Evolutionary conservation across 1,140 invertebrate genomes (phyloP).

Genomic region (Pissodes strobi): DNA sequence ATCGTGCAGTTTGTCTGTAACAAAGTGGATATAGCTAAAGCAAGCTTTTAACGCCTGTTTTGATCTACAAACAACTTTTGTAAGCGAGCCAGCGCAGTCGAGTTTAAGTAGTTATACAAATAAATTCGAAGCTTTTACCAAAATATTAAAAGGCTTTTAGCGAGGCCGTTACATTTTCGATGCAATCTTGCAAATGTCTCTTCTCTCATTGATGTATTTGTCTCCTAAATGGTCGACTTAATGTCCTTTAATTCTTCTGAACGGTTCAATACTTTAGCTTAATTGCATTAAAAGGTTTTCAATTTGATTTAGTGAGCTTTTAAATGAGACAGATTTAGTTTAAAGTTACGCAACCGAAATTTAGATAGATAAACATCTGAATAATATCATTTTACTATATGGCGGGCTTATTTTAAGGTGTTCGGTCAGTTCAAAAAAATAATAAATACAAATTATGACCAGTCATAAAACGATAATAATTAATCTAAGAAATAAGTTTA

Average conservation of each 20-base stretch:
- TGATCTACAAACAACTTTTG: slow-evolving; percentile 47
- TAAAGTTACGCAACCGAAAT: too few species aligned
- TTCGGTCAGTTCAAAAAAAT: too few species aligned
- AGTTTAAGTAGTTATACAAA: slow-evolving; percentile 48
- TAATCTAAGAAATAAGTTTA: too few species aligned
- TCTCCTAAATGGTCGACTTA: neutral
- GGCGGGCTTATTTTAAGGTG: too few species aligned
- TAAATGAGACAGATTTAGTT: neutral
- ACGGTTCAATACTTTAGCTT: neutral
- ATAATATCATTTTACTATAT: too few species aligned
- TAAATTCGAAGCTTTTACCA: slow-evolving; percentile 46
- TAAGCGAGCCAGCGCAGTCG: slow-evolving; percentile 41
- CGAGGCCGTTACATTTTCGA: slow-evolving; percentile 26
- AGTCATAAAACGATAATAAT: too few species aligned
- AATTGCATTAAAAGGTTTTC: slow-evolving; percentile 7
- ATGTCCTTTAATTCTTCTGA: slow-evolving; percentile 1
- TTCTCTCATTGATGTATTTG: slow-evolving; percentile 18
- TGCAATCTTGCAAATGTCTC: slow-evolving; percentile 26
- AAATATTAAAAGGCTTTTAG: slow-evolving; percentile 47
- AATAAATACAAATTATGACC: too few species aligned
- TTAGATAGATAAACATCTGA: too few species aligned
- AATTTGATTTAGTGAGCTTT: neutral
- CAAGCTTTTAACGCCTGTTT: slow-evolving; percentile 46
- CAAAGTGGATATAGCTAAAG: slow-evolving; percentile 28
- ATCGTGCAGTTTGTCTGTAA: neutral